Base-by-base conservation (phyloP, 2,797 vertebrate genomes). In the Onychomys arenicola region DNA sequence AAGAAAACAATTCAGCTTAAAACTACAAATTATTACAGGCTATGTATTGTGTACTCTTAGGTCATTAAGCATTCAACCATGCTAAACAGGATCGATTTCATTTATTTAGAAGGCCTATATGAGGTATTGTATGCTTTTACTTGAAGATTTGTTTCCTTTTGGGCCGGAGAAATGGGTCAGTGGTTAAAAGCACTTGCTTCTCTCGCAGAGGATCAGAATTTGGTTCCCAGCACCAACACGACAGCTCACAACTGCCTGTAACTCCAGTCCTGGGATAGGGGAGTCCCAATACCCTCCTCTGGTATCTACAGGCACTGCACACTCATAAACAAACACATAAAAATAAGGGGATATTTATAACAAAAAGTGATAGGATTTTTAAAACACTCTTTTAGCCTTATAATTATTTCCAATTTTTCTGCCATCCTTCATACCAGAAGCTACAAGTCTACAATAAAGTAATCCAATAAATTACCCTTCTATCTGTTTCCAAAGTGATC, bases 1-100 rank as follows among this genome's bases (percentile, higher is more conserved):
- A 82, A 37, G 91, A 97, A 46, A 77, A 63, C 11, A 80, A 63
- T 63, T 85, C 67, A 94, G 81, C 59, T 63, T 29, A 52, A 23
- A 23, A 52, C 23, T 6, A 34, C 5, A n/a, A 75, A 71, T 32
- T 27, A n/a, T 0, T 3, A 32, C 23, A 12, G 6, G 21, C 11
- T 1, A 57, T 2, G 85, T 10, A 13, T 73, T 6, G 23, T 6
- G 23, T 25, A 4, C 3, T 43, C 81, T 61, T 34, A 8, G 49
- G 43, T 37, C 65, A 49, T 10, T 85, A 52, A 21, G 29, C 29
- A 25, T 40, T 77, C 32, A 13, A n/a, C 43, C 46, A 63, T 25
- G 6, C 12, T 34, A 5, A 19, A 29, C 90, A 7, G 17, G 23
- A 82, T 63, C 7, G 49, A 43, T 27, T 19, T 19, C 2, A 55